Percentiles rank a stretch among this genome's conserved stretches.
Conservation (phyloP, 2,797 vertebrate genomes). For the Crypturellus tataupa region DNA sequence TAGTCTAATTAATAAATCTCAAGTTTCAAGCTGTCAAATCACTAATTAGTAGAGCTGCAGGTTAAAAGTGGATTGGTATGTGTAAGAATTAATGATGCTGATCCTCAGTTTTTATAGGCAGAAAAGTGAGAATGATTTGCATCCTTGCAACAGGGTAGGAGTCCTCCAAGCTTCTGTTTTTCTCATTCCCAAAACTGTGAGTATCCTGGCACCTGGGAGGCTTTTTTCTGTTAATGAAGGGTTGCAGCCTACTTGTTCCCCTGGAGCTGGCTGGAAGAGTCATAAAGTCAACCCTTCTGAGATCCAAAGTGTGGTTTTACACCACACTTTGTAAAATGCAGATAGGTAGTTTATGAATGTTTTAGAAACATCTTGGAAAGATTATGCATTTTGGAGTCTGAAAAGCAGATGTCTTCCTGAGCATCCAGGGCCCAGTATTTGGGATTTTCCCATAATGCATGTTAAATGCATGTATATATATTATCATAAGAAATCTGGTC, state of each 20-base stretch:
- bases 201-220: not conserved
- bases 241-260: not conserved
- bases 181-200: not conserved
- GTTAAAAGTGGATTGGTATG: slow-evolving; percentile 45
- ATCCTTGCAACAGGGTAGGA: not conserved
- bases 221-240: not conserved
- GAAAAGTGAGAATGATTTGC: slow-evolving; percentile 37
- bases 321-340: not conserved
- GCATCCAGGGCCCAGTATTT: not conserved
- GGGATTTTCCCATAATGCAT: not conserved
- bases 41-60: slow-evolving; percentile 67
- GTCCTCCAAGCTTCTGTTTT: not conserved
- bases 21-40: slow-evolving; percentile 57
- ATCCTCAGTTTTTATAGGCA: slow-evolving; percentile 33
- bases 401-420: not conserved
- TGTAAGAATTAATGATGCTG: slow-evolving; percentile 33
- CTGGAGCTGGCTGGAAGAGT: not conserved
- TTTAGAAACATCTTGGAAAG: not conserved
- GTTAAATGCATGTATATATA: not conserved
- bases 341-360: not conserved
- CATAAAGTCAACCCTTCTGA: not conserved
- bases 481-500: not conserved
- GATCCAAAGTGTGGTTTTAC: not conserved
- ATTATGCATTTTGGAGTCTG: not conserved
- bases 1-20: slow-evolving; percentile 69